Evolutionary conservation across 2,797 vertebrate genomes (phyloP).

Genomic region (Potorous gilbertii): DNA sequence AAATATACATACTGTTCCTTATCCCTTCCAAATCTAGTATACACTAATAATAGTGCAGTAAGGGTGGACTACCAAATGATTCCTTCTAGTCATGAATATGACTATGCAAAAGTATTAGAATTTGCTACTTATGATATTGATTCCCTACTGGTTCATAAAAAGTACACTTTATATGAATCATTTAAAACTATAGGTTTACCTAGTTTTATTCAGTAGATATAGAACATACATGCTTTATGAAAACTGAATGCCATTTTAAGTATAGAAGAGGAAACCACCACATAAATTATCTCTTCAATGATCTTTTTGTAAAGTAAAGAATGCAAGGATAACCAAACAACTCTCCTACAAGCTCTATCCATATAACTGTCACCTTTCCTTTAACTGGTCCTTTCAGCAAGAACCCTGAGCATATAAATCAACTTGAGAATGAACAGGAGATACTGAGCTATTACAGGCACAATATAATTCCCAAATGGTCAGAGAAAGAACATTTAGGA

Average conservation of each 20-base stretch:
- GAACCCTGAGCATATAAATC: neutral
- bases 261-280: constrained; percentile 34
- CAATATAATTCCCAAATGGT: neutral
- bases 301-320: constrained; percentile 33
- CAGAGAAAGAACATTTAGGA: neutral
- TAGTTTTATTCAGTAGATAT: constrained; percentile 54
- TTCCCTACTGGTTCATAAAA: constrained; percentile 23
- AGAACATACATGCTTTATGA: constrained; percentile 13
- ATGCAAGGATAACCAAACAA: neutral
- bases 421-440: neutral
- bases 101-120: constrained; percentile 11
- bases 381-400: neutral
- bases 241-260: constrained; percentile 30
- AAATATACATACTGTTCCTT: constrained; percentile 40
- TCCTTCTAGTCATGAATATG: neutral
- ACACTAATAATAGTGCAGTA: neutral
- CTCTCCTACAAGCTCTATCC: neutral
- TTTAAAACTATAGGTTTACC: constrained; percentile 51
- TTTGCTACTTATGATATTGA: constrained; percentile 58
- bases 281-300: neutral
- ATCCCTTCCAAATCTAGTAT: neutral
- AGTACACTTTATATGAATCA: constrained; percentile 56
- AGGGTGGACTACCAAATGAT: neutral
- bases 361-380: neutral
- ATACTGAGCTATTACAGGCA: neutral